These are phyloP conservation scores for Crossocerus cetratus DNA, from an alignment of 2,888 invertebrate species.

Conservation along the genomic window DNA sequence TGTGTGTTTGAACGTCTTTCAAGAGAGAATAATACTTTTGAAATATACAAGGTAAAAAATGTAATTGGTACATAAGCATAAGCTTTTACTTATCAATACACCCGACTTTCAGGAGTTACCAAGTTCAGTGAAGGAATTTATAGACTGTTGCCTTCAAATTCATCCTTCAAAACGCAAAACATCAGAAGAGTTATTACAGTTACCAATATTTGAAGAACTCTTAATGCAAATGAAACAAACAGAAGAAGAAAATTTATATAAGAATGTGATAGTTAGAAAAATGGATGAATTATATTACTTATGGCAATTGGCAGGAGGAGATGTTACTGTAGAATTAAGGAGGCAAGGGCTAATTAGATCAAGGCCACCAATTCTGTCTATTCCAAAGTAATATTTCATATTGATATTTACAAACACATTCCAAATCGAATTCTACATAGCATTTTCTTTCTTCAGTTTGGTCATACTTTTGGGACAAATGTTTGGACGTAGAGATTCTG, in stretches of 20 bases:
- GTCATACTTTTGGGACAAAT: slow-evolving; percentile 90
- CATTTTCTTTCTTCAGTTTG: slow-evolving; percentile 79
- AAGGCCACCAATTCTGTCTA: slow-evolving; percentile 88
- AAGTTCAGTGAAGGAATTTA: slow-evolving; percentile 80
- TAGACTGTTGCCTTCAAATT: slow-evolving; percentile 86
- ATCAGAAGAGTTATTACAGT: slow-evolving; percentile 80
- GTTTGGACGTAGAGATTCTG: slow-evolving; percentile 87
- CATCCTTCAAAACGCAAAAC: slow-evolving; percentile 82
- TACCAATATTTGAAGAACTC: slow-evolving; percentile 78
- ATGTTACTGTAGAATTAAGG: slow-evolving; percentile 92
- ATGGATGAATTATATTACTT: slow-evolving; percentile 93
- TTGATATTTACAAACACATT: background rate
- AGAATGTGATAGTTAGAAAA: slow-evolving; percentile 77
- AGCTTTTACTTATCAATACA: slow-evolving; percentile 21
- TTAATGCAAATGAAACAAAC: slow-evolving; percentile 61
- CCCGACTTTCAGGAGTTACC: slow-evolving; percentile 79
- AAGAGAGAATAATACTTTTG: slow-evolving; percentile 86
- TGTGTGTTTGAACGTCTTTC: slow-evolving; percentile 85
- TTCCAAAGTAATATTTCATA: slow-evolving; percentile 82
- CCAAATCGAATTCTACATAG: background rate
- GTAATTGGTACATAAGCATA: slow-evolving; percentile 7
- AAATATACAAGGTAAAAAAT: slow-evolving; percentile 80
- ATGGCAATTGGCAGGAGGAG: slow-evolving; percentile 98
- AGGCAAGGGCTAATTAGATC: slow-evolving; percentile 94
- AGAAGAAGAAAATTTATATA: slow-evolving; percentile 74